Evolutionary conservation across 2,113 vertebrate genomes (phyloP), one percentile per base, ranked within the genome.

Genomic region (Carollia perspicillata): DNA sequence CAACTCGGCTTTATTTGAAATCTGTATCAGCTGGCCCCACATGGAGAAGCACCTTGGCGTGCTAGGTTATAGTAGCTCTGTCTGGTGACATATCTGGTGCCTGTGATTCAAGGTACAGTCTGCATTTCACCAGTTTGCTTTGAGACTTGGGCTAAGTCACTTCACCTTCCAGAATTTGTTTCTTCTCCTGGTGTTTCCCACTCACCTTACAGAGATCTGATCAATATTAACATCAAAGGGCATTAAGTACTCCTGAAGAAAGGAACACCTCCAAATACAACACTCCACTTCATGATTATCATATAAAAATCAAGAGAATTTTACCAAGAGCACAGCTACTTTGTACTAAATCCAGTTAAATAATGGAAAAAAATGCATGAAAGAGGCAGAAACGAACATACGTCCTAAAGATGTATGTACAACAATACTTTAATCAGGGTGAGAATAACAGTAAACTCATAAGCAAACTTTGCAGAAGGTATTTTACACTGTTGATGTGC

Each of bases 301-400:
- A 81, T 92, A 93, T 60, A 97, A 88, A 93, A 85, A 95, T 92
- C 79, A 93, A 42, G 68, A 91, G n/a, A 51, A 75, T 92, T 96
- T 90, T 78, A 81, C 47, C 53, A 63, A 89, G 47, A 69, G 55
- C 89, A n/a, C 22, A 80, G 71, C 90, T 93, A 90, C 58, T 95
- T 90, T 89, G 71, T 68, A 37, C 75, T 96, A 95, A 96, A 89
- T 84, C 71, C 28, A 72, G 33, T 3, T 84, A 92, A 94, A 80
- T 75, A 95, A 90, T 60, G n/a, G n/a, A 18, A 20, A 37, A 44
- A 63, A 91, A 60, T 53, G 20, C 28, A 51, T 2, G 3, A 4
- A 80, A 86, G 74, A 93, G 44, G 69, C 28, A 92, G 84, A 93
- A 85, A 91, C 40, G 47, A 84, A 77, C 22, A 30, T 11, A 78